Evolutionary conservation across 2,888 invertebrate species (phyloP), one percentile per base, ranked within the genome.

Genomic region (Coenonympha glycerion): DNA sequence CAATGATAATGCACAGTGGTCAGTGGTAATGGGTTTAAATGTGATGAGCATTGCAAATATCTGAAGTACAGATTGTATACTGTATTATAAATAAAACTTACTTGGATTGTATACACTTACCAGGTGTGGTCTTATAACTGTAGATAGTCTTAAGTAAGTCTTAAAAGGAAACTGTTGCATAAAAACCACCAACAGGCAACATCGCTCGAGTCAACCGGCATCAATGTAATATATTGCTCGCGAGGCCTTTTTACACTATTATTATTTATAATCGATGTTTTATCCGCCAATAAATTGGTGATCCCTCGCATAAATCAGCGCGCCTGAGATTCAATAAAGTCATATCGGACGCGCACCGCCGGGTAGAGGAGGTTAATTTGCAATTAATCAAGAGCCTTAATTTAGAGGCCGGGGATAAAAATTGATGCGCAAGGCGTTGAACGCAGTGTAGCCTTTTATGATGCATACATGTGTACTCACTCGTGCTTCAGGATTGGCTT

Each of bases 321-420:
- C 55, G 72, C 76, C 76, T 78, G 81, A 86, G 84, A 87, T 85
- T 87, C 84, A 87, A 87, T 86, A 86, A 87, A 85, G 85, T 84
- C 78, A 79, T 85, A 85, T 71, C 69, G 70, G 71, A 73, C 69
- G 66, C 66, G 60, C 74, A 79, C 82, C 81, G 74, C 80, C 78
- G 69, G 69, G 74, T 71, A 64, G 76, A 69, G 69, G 76, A 78
- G 77, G 80, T 86, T 84, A 86, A 86, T 85, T 81, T 83, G 82
- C 84, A 84, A 85, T 85, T 85, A 85, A 85, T 86, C 84, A 84
- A 76, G 66, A 58, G 68, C 56, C 69, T 71, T 79, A 83, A 81
- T 84, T 84, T 84, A 83, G 84, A 77, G 74, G 73, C 67, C 72
- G 71, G 69, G 69, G 66, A 76, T 69, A 72, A 73, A 77, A 77